Evolutionary conservation across 2,888 invertebrate species (phyloP), one percentile per base, ranked within the genome.

Genomic region (Drosophila helvetica): DNA sequence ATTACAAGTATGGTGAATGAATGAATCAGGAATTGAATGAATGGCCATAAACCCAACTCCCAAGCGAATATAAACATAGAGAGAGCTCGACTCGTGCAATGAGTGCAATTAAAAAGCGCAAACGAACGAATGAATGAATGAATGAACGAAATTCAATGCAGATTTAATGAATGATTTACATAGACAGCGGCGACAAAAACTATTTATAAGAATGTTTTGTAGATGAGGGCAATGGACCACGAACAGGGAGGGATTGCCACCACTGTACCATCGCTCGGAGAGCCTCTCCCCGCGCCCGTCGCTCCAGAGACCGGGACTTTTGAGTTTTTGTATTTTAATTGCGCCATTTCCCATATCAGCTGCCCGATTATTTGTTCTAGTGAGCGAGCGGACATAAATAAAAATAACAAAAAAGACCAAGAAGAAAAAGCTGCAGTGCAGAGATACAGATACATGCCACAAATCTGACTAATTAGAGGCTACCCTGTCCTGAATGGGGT

Each of bases 331-430:
- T 71, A 53, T 58, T 83, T 86, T 85, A 85, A 85, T 85, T 85
- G 85, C 85, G 79, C 74, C 77, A 80, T 85, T 88, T 86, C 85
- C 88, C 85, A 85, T 83, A 88, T 85, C 88, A 88, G 86, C 71
- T 67, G 59, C 68, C 67, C 71, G 88, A 84, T 87, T 85, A 83
- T 88, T 86, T 85, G 76, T 87, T 87, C 78, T 82, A 86, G 68
- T 78, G 66, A 53, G 52, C 30, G 30, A 18, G 63, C 73, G 51
- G 60, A 72, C 78, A 82, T 85, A 88, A 75, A 87, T 77, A 83
- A 79, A 77, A 66, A 33, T 5, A 33, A 64, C 47, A 66, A 27
- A 30, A 69, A 66, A n/a, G n/a, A 61, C 38, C n/a, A 73, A 52
- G 57, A 65, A 55, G 19, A 48, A 67, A 63, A 74, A 55, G 27